Evolutionary conservation across 2,113 vertebrate species (phyloP).

Genomic region (Rhombomys opimus): DNA sequence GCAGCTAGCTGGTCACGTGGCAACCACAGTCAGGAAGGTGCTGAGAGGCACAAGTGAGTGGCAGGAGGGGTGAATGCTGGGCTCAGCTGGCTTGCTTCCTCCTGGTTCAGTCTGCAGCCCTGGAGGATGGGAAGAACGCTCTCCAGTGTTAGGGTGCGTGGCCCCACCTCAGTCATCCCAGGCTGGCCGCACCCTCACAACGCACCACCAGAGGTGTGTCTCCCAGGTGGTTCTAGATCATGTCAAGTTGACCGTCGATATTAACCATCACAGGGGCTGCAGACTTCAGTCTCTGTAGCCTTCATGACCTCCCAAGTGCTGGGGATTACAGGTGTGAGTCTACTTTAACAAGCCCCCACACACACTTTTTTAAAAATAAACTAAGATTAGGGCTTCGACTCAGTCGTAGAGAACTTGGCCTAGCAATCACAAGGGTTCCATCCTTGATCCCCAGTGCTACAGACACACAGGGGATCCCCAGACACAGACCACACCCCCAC

Average conservation of each 20-base stretch:
- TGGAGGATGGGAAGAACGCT: too few relatives aligned
- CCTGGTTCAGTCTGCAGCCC: background rate
- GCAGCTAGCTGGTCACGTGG: background rate
- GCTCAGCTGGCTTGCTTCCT: background rate
- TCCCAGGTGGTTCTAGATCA: too few relatives aligned
- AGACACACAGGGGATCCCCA: background rate
- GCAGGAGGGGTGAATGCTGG: background rate
- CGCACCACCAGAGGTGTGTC: background rate
- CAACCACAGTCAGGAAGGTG: background rate
- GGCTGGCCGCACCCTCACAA: background rate
- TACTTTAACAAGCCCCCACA: background rate
- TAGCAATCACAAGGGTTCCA: background rate
- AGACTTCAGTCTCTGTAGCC: rapidly evolving
- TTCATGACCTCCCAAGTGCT: background rate
- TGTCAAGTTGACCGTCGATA: background rate
- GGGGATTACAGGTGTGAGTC: background rate
- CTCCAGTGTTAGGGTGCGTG: too few relatives aligned
- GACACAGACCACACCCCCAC: background rate
- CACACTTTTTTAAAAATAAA: background rate
- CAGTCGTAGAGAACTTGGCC: background rate
- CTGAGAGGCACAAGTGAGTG: background rate
- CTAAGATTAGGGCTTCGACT: background rate
- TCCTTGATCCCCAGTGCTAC: background rate
- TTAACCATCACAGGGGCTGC: background rate
- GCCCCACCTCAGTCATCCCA: too few relatives aligned